These are phyloP conservation scores for Lapara coniferarum DNA, from an alignment of 2,888 invertebrate genomes.

Conservation along the genomic window DNA sequence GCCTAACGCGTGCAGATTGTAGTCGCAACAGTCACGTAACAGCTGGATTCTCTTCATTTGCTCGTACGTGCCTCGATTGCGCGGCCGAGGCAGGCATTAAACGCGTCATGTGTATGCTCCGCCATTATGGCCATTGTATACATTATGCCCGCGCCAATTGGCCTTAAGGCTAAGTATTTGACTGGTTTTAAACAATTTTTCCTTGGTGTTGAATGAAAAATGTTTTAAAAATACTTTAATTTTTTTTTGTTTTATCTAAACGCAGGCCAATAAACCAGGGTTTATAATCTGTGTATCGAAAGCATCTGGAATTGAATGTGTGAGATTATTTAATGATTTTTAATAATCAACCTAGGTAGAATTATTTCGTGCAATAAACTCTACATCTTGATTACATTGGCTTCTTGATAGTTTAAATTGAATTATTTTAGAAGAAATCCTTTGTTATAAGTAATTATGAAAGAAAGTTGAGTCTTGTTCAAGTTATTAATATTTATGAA, in stretches of 20 bases:
- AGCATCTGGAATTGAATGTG: background rate
- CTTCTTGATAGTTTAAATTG: too few relatives aligned
- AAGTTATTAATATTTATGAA: too few relatives aligned
- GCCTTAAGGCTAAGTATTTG: slow-evolving; percentile 45
- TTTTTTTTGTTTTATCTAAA: background rate
- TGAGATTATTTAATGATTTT: background rate
- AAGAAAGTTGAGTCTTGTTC: too few relatives aligned
- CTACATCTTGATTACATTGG: too few relatives aligned
- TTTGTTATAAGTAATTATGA: too few relatives aligned
- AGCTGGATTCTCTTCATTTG: slow-evolving; percentile 63
- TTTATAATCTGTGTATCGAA: background rate
- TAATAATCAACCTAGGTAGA: background rate
- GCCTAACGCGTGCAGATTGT: slow-evolving; percentile 43
- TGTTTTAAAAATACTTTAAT: background rate
- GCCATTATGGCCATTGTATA: slow-evolving; percentile 43
- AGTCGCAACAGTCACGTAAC: slow-evolving; percentile 61
- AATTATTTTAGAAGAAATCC: too few relatives aligned
- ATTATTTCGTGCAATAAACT: too few relatives aligned
- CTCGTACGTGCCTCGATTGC: slow-evolving; percentile 58
- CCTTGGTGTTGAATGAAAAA: background rate
- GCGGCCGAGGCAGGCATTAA: slow-evolving; percentile 46
- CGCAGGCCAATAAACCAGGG: too few relatives aligned
- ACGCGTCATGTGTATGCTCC: slow-evolving; percentile 49
- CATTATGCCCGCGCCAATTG: slow-evolving; percentile 49
- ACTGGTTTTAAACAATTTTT: background rate